Evolutionary conservation across 2,113 vertebrate species (phyloP).

Genomic region (Zingel zingel): DNA sequence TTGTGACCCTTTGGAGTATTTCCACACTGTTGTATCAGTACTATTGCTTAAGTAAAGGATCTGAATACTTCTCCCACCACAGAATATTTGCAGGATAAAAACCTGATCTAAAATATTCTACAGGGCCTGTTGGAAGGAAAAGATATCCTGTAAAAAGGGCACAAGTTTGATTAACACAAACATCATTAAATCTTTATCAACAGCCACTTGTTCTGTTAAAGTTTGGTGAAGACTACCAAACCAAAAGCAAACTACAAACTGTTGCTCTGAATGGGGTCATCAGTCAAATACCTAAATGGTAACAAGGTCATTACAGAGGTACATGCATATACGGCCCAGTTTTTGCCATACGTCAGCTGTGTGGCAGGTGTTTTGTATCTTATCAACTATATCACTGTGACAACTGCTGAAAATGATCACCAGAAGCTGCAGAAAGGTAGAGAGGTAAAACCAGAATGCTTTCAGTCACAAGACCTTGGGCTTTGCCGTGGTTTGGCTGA

Average conservation of each 20-base stretch:
- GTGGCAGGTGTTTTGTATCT: not conserved
- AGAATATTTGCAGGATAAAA: not conserved
- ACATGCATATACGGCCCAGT: not conserved
- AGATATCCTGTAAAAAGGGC: no score
- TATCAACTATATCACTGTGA: not conserved
- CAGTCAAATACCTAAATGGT: not conserved
- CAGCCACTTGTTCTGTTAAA: not conserved
- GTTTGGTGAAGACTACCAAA: not conserved
- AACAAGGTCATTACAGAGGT: not conserved
- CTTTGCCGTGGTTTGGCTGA: conserved; percentile 23
- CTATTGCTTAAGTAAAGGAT: not conserved
- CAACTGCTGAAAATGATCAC: not conserved
- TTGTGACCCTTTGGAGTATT: not conserved
- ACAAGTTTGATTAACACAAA: not conserved
- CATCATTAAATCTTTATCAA: no score
- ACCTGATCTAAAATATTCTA: not conserved
- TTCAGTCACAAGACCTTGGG: conserved; percentile 30
- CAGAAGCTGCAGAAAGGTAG: not conserved
- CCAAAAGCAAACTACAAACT: not conserved
- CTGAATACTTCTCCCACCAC: no score
- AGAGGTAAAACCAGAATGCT: not conserved
- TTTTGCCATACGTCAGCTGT: not conserved
- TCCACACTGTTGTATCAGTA: not conserved
- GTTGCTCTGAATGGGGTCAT: not conserved
- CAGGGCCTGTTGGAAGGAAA: not conserved